Evolutionary conservation across 1,140 invertebrate species (phyloP).

Genomic region (Drosophila kurseongensis): DNA sequence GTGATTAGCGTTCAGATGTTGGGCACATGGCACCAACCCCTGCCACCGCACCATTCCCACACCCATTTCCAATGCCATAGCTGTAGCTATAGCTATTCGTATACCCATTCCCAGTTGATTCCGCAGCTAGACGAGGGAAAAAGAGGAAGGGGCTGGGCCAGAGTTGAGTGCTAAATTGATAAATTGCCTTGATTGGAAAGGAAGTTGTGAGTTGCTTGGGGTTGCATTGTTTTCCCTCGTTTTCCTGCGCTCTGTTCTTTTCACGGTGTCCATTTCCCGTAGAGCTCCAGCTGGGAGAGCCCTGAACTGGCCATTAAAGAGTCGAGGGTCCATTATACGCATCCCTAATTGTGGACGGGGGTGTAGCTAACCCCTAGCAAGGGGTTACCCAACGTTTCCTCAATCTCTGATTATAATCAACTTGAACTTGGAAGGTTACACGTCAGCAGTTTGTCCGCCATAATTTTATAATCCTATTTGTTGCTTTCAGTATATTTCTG

Average conservation of each 20-base stretch:
- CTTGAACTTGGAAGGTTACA: conserved; percentile 44
- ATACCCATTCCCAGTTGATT: conserved; percentile 13
- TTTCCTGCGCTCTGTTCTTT: conserved; percentile 29
- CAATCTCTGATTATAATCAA: conserved; percentile 34
- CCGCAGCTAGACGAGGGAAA: conserved; percentile 2
- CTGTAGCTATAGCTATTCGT: conserved; percentile 6
- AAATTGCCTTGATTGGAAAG: conserved; percentile 80
- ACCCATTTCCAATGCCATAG: conserved; percentile 5
- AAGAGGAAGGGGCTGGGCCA: conserved; percentile 16
- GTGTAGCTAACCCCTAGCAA: conserved; percentile 9
- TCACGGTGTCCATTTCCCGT: conserved; percentile 50
- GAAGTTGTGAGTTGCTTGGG: conserved; percentile 65
- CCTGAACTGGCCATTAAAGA: conserved; percentile 44
- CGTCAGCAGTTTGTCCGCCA: not conserved
- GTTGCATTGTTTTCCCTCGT: conserved; percentile 43
- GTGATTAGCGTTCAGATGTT: conserved; percentile 70
- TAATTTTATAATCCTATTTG: conserved; percentile 4
- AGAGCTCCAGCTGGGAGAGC: conserved; percentile 37
- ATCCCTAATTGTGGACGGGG: conserved; percentile 38
- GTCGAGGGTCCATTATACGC: conserved; percentile 44
- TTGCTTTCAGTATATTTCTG: not conserved
- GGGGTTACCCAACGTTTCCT: conserved; percentile 24
- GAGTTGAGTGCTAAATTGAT: conserved; percentile 79
- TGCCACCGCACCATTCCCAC: conserved; percentile 2
- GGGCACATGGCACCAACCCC: conserved; percentile 43